Base-by-base conservation (phyloP, 2,113 vertebrate species). In the Neogale vison region DNA sequence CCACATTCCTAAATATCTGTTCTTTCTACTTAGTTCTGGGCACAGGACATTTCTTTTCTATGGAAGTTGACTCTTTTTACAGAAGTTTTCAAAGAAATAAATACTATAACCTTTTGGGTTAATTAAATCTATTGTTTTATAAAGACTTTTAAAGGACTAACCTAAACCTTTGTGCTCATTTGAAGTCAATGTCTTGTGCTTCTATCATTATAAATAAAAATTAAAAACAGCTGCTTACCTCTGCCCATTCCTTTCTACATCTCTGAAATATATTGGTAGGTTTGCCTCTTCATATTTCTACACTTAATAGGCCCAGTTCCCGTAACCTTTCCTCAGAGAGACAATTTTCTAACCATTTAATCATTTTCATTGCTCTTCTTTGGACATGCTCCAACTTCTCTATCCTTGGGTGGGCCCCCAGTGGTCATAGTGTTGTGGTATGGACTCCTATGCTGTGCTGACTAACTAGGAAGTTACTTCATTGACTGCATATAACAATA, bases 281-380 rank as follows among this genome's bases (percentile, higher is more conserved):
- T 84, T 96, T 87, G 39, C 24, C 82, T 24, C 69, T 96, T 96
- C 42, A n/a, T 93, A 79, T 87, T 93, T 92, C 72, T 82, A 29
- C 20, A 88, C 65, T 80, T 36, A 88, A 26, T 34, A 79, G 61
- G 11, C 61, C 55, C 50, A 36, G 77, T 87, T 95, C 63, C 87
- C 1, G 55, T 71, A 72, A 98, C 84, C 92, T 97, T 93, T 72
- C 80, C 83, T 93, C 34, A 47, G 69, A 88, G 77, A 89, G 84
- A 93, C 31, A 76, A 69, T 63, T 92, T 96, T 93, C 83, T 84
- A 92, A 90, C 55, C 80, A 76, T 71, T 97, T 90, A 95, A 88
- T 98, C 92, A 96, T 96, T 95, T 97, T 94, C 94, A 96, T 95
- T 96, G 84, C 74, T 96, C 79, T 52, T 92, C 95, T 76, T 93